Evolutionary conservation across 1,140 invertebrate species (phyloP), one percentile per base, ranked within the genome.

Genomic region (Drosophila sechellia): DNA sequence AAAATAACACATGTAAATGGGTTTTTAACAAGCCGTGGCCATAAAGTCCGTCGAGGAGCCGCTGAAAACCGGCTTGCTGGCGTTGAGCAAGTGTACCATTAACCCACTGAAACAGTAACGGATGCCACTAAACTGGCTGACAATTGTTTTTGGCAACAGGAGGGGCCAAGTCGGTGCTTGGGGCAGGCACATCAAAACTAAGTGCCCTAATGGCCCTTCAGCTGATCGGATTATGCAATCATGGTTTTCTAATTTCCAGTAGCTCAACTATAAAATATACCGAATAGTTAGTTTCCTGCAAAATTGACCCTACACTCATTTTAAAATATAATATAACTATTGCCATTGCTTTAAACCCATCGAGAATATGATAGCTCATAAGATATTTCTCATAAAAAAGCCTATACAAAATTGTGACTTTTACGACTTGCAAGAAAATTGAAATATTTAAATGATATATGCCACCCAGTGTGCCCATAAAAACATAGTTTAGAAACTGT

Each of bases 41-140:
- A 79, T 86, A 86, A 87, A 86, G 77, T 76, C 65, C 63, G 53
- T 54, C 55, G 66, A 59, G 45, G 55, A 64, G 65, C 55, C 48
- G 48, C 27, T 15, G 55, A 81, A 81, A 90, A 79, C 63, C 75
- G 68, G 64, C 70, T 90, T 55, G 42, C 43, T 48, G 48, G 77
- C 52, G 56, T 90, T 85, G 79, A 87, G 87, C 86, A 90, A 87
- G 83, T 87, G 80, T 90, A 90, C 87, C 60, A 90, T 78, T 90
- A 90, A 90, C 87, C 87, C 87, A 90, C 87, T 90, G 87, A 90
- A 72, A 90, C 87, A 87, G 87, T 90, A 90, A 90, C 77, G 79
- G 73, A 74, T 71, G 59, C 63, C 45, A 27, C 53, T 55, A 58
- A 73, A 57, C 72, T 46, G 17, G 76, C 57, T 56, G 49, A 43